Base-by-base conservation (phyloP, 2,113 vertebrate species). In the Chauna torquata region DNA sequence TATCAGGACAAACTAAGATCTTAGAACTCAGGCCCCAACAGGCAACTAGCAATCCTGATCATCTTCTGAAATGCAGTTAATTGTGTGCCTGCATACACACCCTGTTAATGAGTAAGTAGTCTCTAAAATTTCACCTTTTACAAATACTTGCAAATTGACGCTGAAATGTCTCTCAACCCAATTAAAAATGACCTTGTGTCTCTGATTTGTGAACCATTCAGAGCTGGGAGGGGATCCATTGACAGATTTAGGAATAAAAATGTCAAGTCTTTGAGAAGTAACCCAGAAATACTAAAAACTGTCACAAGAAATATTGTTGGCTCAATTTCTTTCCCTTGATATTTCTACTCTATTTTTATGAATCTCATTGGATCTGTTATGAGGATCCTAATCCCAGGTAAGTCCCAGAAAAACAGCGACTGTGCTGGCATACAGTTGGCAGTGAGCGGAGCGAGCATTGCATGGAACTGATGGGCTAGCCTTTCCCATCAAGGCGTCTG, bases 21-120 rank as follows among this genome's bases (percentile, higher is more conserved):
- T 59, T 19, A 58, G 77, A 92, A 76, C 80, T 96, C 97, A 95
- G 95, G 97, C 82, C 91, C 55, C 71, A 34, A 77, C 94, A 97
- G 87, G 96, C 94, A 95, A 28, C 88, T n/a, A 72, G 45, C 54
- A 80, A 59, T 90, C 71, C 82, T 8, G 15, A 64, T 88, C 81
- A 23, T 84, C 92, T 79, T 47, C 85, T 79, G 70, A 65, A 80
- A 91, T 50, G 88, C 80, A 40, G 78, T 85, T 92, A 92, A 64
- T 82, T 94, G 92, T 91, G 86, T 71, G 83, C 86, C 80, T 89
- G 88, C 77, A 80, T 38, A 76, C 82, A 88, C 94, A 68, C 94
- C 90, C 90, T 95, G 32, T 69, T 54, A 77, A 91, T 3, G 25
- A 91, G 34, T 16, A 45, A 16, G 1, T 38, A 77, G 86, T 13